Percentiles rank a stretch among this genome's conserved stretches.
phyloP scores from a whole-genome alignment of 2,888 invertebrate species.

The Esperia sulphurella region DNA sequence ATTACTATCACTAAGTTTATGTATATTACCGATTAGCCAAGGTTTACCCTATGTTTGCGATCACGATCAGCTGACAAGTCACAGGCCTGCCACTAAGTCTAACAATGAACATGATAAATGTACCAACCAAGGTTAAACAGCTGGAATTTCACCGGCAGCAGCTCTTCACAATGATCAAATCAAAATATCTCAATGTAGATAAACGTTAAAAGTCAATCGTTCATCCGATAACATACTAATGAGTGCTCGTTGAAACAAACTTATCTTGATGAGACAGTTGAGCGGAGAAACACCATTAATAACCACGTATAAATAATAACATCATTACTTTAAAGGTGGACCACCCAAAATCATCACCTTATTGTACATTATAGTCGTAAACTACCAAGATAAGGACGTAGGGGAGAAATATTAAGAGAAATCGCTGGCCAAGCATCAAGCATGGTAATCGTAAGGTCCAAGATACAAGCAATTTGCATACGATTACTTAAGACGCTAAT shows the following conservation, averaged over 20 bases:
- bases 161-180: slow-evolving; percentile 47
- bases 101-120: slow-evolving; percentile 3
- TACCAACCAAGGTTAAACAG: slow-evolving; percentile 15
- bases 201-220: slow-evolving; percentile 64
- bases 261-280: slow-evolving; percentile 72
- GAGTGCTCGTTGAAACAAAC: slow-evolving; percentile 67
- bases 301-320: slow-evolving; percentile 70
- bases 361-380: slow-evolving; percentile 41
- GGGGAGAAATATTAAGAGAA: slow-evolving; percentile 58
- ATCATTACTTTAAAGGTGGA: slow-evolving; percentile 62
- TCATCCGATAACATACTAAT: slow-evolving; percentile 66
- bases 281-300: slow-evolving; percentile 59
- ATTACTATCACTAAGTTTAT: too few species aligned
- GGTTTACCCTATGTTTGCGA: too few species aligned
- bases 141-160: slow-evolving; percentile 28
- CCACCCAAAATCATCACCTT: slow-evolving; percentile 78
- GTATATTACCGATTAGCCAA: too few species aligned
- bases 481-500: slow-evolving; percentile 65
- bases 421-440: slow-evolving; percentile 25
- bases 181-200: slow-evolving; percentile 51
- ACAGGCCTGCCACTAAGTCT: neutral
- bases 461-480: slow-evolving; percentile 66
- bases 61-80: neutral
- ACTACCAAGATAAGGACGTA: slow-evolving; percentile 38
- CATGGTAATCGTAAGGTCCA: slow-evolving; percentile 51